Evolutionary conservation across 2,113 vertebrate species (phyloP).

Genomic region (Hippocampus zosterae): DNA sequence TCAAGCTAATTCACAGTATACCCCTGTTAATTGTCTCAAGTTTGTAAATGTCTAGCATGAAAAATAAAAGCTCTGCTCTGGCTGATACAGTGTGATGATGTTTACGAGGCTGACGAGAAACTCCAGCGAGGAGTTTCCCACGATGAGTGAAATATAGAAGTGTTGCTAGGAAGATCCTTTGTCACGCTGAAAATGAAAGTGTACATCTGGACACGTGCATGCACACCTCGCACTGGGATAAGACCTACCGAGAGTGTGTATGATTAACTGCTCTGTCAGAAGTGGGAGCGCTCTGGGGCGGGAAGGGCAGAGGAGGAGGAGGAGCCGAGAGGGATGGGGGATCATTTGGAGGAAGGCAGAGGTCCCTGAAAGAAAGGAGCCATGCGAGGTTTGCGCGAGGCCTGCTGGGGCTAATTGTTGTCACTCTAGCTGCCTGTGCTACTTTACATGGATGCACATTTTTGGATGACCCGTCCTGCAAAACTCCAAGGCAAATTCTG

Average conservation of each 20-base stretch:
- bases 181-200: constrained; percentile 48
- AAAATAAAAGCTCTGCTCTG: no score
- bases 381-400: background rate
- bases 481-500: background rate
- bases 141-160: constrained; percentile 18
- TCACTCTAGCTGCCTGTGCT: background rate
- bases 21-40: background rate
- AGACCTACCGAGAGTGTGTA: constrained; percentile 54
- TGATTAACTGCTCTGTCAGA: constrained; percentile 69
- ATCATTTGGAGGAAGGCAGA: constrained; percentile 42
- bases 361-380: constrained; percentile 32
- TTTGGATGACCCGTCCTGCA: background rate
- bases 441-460: constrained; percentile 4
- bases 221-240: constrained; percentile 26
- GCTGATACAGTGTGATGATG: background rate
- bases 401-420: background rate
- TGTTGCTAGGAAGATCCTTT: constrained; percentile 29
- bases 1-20: background rate
- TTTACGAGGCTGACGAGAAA: background rate
- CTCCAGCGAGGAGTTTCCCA: background rate
- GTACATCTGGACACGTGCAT: constrained; percentile 40
- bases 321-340: constrained; percentile 47
- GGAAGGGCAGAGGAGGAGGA: constrained; percentile 52
- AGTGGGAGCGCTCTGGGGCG: constrained; percentile 52
- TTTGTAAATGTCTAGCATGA: background rate